phyloP scores from a whole-genome alignment of 1,140 invertebrate genomes.

The Bombus difficillimus region DNA sequence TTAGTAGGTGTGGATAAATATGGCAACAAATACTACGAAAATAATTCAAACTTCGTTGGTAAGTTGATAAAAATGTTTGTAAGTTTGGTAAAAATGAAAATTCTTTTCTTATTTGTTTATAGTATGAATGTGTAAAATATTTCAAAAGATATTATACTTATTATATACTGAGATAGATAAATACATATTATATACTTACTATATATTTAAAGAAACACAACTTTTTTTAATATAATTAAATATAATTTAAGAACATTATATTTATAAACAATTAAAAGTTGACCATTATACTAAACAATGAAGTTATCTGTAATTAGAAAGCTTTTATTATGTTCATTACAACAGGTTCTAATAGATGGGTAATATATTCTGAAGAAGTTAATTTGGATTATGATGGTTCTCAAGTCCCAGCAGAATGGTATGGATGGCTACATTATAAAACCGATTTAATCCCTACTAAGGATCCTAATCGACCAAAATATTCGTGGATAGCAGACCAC shows the following conservation, averaged over 20 bases:
- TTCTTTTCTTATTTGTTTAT: neutral
- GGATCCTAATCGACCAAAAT: slow-evolving; percentile 89
- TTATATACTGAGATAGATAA: too few relatives aligned
- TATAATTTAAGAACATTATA: neutral
- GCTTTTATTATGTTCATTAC: slow-evolving; percentile 9
- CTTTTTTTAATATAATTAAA: neutral
- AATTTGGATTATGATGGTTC: slow-evolving; percentile 96
- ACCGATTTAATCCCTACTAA: slow-evolving; percentile 84
- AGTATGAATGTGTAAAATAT: neutral
- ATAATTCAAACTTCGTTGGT: slow-evolving; percentile 94
- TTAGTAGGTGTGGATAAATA: slow-evolving; percentile 97
- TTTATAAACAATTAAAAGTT: neutral
- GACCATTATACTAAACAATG: neutral
- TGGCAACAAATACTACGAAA: slow-evolving; percentile 98
- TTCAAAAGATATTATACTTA: neutral
- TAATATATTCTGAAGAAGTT: slow-evolving; percentile 91
- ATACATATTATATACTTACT: too few relatives aligned
- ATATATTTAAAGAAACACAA: too few relatives aligned
- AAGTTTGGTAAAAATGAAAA: slow-evolving; percentile 8
- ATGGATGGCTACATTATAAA: slow-evolving; percentile 92
- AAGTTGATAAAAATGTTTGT: too few relatives aligned
- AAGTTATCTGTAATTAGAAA: neutral
- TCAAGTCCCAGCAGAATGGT: slow-evolving; percentile 96
- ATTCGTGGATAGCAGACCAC: slow-evolving; percentile 94
- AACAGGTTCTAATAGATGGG: slow-evolving; percentile 94